These are phyloP conservation scores for Coremacera marginata DNA, from an alignment of 2,888 invertebrate genomes.

Conservation along the genomic window DNA sequence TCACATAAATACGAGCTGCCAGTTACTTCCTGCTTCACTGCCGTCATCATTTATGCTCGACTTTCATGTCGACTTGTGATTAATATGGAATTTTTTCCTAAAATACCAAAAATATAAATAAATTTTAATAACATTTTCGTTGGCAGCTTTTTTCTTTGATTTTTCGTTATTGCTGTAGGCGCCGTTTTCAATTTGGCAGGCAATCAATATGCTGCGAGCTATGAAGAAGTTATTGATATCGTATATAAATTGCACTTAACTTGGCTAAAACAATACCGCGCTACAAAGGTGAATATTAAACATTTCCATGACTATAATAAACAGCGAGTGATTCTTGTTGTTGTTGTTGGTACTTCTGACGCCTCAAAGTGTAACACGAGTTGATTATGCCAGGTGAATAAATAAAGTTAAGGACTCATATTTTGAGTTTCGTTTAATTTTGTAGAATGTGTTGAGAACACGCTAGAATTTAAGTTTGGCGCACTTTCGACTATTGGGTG, in stretches of 20 bases:
- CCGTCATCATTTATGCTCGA: no score
- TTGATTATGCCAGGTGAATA: no score
- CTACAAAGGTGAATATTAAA: background rate
- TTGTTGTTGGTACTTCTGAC: background rate
- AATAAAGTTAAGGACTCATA: background rate
- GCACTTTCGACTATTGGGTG: no score
- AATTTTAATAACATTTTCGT: no score
- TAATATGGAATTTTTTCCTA: no score
- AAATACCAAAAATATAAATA: no score
- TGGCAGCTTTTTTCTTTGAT: background rate
- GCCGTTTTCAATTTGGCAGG: slow-evolving; percentile 15
- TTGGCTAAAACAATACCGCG: background rate
- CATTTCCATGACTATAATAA: background rate
- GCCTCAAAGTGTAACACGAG: no score
- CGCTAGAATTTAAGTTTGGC: background rate
- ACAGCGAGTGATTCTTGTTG: background rate
- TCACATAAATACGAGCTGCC: no score
- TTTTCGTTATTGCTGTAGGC: background rate
- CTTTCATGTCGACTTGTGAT: no score
- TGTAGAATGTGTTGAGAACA: slow-evolving; percentile 4
- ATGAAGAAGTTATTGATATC: slow-evolving; percentile 4
- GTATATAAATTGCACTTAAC: background rate
- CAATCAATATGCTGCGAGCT: background rate
- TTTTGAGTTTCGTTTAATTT: slow-evolving; percentile 9
- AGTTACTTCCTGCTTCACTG: no score